Base-by-base conservation (phyloP, 1,140 invertebrate genomes). In the Drosophila orena region DNA sequence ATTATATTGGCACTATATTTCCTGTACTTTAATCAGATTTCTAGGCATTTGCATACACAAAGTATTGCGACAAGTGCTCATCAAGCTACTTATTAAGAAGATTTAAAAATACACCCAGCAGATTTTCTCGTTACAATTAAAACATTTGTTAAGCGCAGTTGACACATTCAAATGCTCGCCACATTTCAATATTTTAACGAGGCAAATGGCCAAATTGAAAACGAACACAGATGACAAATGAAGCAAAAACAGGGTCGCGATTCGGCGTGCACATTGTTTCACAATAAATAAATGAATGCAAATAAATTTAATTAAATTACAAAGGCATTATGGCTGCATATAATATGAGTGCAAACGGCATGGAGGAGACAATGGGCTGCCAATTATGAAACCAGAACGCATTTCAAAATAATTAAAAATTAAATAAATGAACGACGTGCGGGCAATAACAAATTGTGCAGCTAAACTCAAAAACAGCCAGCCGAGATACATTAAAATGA, bases 331-430 rank as follows among this genome's bases (percentile, higher is more conserved):
- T 66, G 65, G 40, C 34, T 30, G 40, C 37, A 30, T 30, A 30
- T 30, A 30, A 30, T 37, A 35, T 22, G 34, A 49, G 40, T 10
- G 20, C 3, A 15, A 34, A 2, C 30, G 37, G 10, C 34, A 12
- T 8, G 20, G 42, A 8, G 34, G 54, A 75, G 61, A 85, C 77
- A 84, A 81, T 81, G 49, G 56, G 40, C 68, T 81, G 73, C 66
- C 79, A 84, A 84, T 85, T 77, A 81, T 85, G 80, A 73, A 79
- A 80, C 50, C 65, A 79, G 61, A 88, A 83, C 75, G 75, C 76
- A 84, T 62, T 79, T 54, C 64, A 69, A 83, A 77, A 84, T 88
- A 88, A 88, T 88, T 88, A 89, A 83, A 88, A 77, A 44, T 79
- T 62, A 81, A 86, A 81, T 86, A 71, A 85, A 81, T 64, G 73